These are phyloP conservation scores for Myrmecophaga tridactyla DNA, from an alignment of 2,113 vertebrate species.

Conservation along the genomic window DNA sequence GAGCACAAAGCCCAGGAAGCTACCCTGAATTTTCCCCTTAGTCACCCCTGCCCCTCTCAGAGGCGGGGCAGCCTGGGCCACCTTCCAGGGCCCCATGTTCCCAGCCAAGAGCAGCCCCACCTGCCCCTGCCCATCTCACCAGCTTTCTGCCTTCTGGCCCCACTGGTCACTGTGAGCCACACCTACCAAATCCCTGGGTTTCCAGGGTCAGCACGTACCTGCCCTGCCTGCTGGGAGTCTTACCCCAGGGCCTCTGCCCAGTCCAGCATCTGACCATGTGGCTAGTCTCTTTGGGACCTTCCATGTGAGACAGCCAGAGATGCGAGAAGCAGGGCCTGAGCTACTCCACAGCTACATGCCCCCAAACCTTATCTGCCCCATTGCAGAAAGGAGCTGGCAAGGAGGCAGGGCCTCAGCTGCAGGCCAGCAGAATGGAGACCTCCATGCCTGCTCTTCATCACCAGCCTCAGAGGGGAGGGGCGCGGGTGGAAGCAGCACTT, in stretches of 20 bases:
- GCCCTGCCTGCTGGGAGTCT: constrained; percentile 24
- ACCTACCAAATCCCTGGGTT: background rate
- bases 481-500: background rate
- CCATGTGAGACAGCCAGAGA: background rate
- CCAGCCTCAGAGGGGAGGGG: background rate
- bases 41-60: background rate
- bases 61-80: background rate
- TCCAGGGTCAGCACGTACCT: constrained; percentile 24
- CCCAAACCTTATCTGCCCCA: background rate
- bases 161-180: constrained; percentile 66
- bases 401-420: background rate
- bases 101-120: constrained; percentile 10
- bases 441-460: background rate
- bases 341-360: background rate
- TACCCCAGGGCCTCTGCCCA: background rate
- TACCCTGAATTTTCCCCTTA: background rate
- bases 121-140: constrained; percentile 61
- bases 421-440: background rate
- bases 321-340: background rate
- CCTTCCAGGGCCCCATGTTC: background rate
- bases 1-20: background rate
- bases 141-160: constrained; percentile 34
- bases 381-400: too few species aligned
- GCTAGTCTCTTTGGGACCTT: background rate
- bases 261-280: background rate